Evolutionary conservation across 2,888 invertebrate species (phyloP).

Genomic region (Hirtodrosophila duncani): DNA sequence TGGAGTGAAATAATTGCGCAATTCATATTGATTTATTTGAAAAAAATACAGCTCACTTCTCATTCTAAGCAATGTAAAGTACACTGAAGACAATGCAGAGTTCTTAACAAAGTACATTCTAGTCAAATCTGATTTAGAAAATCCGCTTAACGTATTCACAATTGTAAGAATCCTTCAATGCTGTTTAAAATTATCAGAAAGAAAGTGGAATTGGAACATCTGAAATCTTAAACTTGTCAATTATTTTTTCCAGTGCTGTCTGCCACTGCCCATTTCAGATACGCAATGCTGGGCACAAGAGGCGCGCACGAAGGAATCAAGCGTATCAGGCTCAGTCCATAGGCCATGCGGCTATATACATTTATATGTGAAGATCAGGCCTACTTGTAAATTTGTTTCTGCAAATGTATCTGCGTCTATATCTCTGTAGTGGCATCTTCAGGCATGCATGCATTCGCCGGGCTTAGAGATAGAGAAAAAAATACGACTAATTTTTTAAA

Average conservation of each 20-base stretch:
- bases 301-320: constrained; percentile 61
- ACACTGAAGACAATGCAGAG: constrained; percentile 18
- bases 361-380: too few species aligned
- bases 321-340: constrained; percentile 46
- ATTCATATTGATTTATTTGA: constrained; percentile 20
- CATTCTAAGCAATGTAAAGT: too few species aligned
- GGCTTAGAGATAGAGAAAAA: constrained; percentile 24
- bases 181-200: too few species aligned
- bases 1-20: constrained; percentile 37
- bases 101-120: too few species aligned
- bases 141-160: too few species aligned
- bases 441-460: constrained; percentile 54
- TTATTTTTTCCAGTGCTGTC: constrained; percentile 17
- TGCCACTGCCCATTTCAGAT: constrained; percentile 51
- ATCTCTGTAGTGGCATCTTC: constrained; percentile 43
- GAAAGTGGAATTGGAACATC: too few species aligned
- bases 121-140: too few species aligned
- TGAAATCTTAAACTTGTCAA: constrained; percentile 4
- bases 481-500: constrained; percentile 65
- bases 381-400: constrained; percentile 20
- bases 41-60: constrained; percentile 11
- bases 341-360: constrained; percentile 10
- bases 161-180: too few species aligned
- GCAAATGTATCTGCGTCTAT: constrained; percentile 14
- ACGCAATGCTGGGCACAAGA: constrained; percentile 66